Conservation (phyloP, 2,888 invertebrate genomes). For the Parapristionchus giblindavisi region DNA sequence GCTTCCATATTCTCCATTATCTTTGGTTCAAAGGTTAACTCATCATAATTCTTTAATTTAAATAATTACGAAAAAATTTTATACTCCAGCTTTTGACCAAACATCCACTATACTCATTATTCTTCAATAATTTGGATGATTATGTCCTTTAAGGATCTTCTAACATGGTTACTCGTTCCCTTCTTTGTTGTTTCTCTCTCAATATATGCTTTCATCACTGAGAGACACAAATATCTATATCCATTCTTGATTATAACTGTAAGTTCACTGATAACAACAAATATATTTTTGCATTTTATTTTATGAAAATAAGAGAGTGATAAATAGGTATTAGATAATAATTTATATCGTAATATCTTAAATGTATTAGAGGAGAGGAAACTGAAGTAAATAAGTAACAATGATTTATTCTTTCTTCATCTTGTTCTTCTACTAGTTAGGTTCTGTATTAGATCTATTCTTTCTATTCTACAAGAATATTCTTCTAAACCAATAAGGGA, state of each 20-base stretch:
- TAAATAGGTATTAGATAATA: too few relatives aligned
- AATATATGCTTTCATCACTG: constrained; percentile 55
- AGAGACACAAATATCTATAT: constrained; percentile 65
- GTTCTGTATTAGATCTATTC: too few relatives aligned
- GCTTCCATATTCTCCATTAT: constrained; percentile 59
- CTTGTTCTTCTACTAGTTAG: too few relatives aligned
- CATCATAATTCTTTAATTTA: background rate
- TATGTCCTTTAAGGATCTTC: constrained; percentile 21
- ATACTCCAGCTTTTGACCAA: background rate
- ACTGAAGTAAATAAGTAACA: too few relatives aligned
- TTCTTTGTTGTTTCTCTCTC: constrained; percentile 59
- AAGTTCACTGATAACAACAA: too few relatives aligned
- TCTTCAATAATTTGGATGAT: background rate
- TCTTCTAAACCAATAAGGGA: background rate
- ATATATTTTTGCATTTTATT: too few relatives aligned
- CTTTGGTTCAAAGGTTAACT: constrained; percentile 47
- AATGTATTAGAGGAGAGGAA: too few relatives aligned
- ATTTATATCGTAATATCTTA: too few relatives aligned
- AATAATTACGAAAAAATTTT: background rate
- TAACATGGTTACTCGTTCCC: constrained; percentile 59
- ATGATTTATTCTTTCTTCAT: too few relatives aligned
- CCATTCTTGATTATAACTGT: constrained; percentile 66
- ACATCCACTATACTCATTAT: background rate
- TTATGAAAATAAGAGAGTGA: too few relatives aligned
- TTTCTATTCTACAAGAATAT: background rate